Evolutionary conservation across 2,113 vertebrate genomes (phyloP).

Genomic region (Macaca mulatta): DNA sequence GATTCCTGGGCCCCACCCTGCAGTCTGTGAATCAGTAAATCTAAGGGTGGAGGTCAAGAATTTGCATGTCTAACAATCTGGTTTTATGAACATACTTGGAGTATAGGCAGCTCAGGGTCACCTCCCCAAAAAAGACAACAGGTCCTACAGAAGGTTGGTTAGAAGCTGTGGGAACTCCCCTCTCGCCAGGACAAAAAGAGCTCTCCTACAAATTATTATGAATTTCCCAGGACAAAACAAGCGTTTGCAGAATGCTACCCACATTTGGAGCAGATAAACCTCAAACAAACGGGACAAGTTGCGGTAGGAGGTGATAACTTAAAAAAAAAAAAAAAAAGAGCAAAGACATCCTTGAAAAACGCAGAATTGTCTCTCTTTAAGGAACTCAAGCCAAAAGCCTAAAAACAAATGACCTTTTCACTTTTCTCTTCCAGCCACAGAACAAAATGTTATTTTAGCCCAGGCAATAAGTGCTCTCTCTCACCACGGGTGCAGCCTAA

Average conservation of each 20-base stretch:
- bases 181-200: neutral
- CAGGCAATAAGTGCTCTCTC: neutral
- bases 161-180: neutral
- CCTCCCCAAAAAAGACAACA: neutral
- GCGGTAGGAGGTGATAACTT: neutral
- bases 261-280: neutral
- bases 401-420: conserved; percentile 30
- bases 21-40: neutral
- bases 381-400: neutral
- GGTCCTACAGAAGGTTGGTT: neutral
- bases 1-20: neutral
- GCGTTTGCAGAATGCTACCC: neutral
- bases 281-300: neutral
- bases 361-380: neutral
- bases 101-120: neutral
- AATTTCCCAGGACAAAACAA: neutral
- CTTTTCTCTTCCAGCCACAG: neutral
- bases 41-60: neutral
- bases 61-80: neutral
- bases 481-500: neutral
- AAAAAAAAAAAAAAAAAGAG: neutral
- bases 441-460: conserved; percentile 43
- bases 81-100: neutral
- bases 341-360: neutral
- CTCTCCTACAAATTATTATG: neutral